Base-by-base conservation (phyloP, 2,113 vertebrate genomes). In the Hypomesus transpacificus region DNA sequence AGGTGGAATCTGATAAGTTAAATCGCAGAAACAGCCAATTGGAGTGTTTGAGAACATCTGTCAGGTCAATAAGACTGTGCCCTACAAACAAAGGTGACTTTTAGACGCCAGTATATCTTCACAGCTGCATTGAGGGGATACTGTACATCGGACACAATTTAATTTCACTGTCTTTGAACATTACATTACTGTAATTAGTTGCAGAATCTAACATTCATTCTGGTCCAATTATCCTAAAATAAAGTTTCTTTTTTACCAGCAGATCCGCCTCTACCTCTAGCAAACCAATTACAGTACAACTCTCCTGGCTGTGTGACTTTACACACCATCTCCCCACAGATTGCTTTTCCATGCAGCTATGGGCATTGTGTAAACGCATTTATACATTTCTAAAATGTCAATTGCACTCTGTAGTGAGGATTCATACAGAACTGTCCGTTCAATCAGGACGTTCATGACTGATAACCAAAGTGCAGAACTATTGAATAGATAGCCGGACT, bases 261-360 rank as follows among this genome's bases (percentile, higher is more conserved):
- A 1, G 60, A 31, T 62, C 17, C 16, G 18, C 53, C 16, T 31
- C 4, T 28, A n/a, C 22, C 24, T 62, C 60, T 11, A 62, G 3
- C 6, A 18, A 18, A n/a, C 53, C 53, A 62, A 16, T 16, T 31
- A 28, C 8, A 8, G 31, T 31, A 62, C 14, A 26, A 14, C 14
- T 34, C 14, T 28, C 11, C 0, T 22, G 20, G 21, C 13, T 60
- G 22, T 14, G 59, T 61, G 21, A 61, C 59, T 24, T 24, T 24
- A 17, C 26, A 6, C 17, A 26, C 60, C 24, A 26, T 18, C 16
- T 34, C 4, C 24, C 22, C 22, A 61, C 59, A 61, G 22, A 5
- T 61, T 58, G 57, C 57, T 60, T 62, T 62, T 62, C 60, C 17
- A 62, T 28, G 60, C 60, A 62, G 31, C 60, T 24, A 14, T 62